These are phyloP conservation scores for Diceros bicornis DNA, from an alignment of 2,797 vertebrate species.

Conservation along the genomic window DNA sequence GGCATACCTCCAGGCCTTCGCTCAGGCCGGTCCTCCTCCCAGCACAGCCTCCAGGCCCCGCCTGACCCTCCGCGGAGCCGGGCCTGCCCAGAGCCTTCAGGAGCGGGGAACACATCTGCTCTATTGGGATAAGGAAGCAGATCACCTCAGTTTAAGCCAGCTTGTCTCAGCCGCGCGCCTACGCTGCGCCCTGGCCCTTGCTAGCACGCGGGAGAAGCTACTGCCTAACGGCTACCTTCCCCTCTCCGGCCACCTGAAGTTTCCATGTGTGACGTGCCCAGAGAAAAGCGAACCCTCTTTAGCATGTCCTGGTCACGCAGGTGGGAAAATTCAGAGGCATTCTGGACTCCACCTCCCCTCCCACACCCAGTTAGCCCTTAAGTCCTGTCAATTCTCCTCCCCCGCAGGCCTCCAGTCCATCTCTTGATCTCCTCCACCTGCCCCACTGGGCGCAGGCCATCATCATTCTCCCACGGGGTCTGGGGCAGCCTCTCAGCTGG, in stretches of 20 bases:
- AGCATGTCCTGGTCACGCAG: background rate
- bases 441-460: background rate
- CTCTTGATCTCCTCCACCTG: background rate
- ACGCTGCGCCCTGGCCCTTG: background rate
- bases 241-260: background rate
- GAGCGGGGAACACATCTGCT: background rate
- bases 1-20: background rate
- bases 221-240: background rate
- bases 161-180: background rate
- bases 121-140: background rate
- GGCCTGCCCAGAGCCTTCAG: background rate
- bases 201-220: background rate
- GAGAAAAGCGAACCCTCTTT: background rate
- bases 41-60: too few species aligned
- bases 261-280: background rate
- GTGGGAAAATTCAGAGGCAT: background rate
- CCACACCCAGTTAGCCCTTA: accelerated
- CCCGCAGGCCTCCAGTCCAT: background rate
- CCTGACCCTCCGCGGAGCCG: background rate
- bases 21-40: background rate
- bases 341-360: background rate
- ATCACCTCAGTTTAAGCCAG: background rate
- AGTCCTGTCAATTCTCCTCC: background rate
- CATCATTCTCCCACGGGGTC: background rate
- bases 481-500: background rate